Base-by-base conservation (phyloP, 2,113 vertebrate genomes). In the Cettia cetti region DNA sequence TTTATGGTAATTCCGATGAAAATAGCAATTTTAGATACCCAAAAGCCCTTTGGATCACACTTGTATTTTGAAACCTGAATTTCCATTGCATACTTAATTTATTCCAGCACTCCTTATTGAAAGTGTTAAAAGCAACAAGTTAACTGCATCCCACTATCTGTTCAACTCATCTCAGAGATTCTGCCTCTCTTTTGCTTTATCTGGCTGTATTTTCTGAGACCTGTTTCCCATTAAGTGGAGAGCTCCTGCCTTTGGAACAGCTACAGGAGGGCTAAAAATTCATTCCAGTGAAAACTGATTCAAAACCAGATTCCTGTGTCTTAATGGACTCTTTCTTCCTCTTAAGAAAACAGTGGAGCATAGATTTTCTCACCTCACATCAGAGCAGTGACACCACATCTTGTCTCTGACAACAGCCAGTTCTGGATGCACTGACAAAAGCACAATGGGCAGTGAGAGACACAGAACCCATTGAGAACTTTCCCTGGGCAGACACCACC, bases 211-310 rank as follows among this genome's bases (percentile, higher is more conserved):
- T 87, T 96, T 84, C 63, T 0, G 0, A 86, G 81, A 65, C 61
- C 76, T 96, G 95, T 95, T 97, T 95, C 75, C 45, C 35, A 95
- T 90, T 90, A 96, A 69, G 33, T 37, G 68, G 40, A 95, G 50
- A 82, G 78, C 61, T 91, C 60, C 75, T 52, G 39, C 64, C 54
- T 88, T 94, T 91, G 86, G 87, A 92, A 81, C 26, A 78, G 82
- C 31, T 77, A 91, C 80, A 61, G 35, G 13, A 37, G n/a, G 57
- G 42, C 50, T 90, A 89, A 91, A 88, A 68, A 35, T 45, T 78
- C 23, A 59, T 74, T 91, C 70, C 2, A 5, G 15, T 6, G 68
- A 90, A 57, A 30, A 78, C 3, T 19, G 39, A 61, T 83, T 90
- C 44, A 59, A 85, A 79, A 89, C 15, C 42, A 86, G 31, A 94